phyloP scores from a whole-genome alignment of 2,888 invertebrate species.

The Epinotia nisella region DNA sequence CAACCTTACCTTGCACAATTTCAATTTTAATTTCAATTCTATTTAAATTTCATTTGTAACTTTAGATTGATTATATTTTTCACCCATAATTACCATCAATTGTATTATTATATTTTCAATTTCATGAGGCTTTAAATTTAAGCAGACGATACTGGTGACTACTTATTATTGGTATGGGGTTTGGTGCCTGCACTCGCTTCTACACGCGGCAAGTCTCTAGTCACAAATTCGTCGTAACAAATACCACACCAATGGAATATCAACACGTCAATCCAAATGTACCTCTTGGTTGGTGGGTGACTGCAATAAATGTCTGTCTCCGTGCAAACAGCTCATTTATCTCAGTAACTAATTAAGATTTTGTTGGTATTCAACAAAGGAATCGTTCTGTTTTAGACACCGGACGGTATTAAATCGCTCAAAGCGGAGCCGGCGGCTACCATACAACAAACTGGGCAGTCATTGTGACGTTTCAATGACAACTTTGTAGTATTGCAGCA shows the following conservation, averaged over 20 bases:
- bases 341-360: constrained; percentile 32
- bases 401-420: constrained; percentile 21
- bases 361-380: constrained; percentile 33
- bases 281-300: background rate
- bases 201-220: no score
- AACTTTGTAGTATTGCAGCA: background rate
- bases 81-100: no score
- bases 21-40: no score
- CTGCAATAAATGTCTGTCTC: constrained; percentile 25
- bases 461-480: background rate
- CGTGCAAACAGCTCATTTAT: constrained; percentile 21
- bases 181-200: background rate
- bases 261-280: background rate
- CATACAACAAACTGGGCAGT: constrained; percentile 1
- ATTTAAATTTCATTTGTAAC: no score
- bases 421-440: constrained; percentile 4
- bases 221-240: background rate
- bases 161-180: no score
- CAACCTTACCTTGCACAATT: no score
- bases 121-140: no score
- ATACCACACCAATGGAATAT: background rate
- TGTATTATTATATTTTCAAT: no score
- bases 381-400: constrained; percentile 26
- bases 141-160: no score
- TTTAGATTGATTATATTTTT: no score